These are phyloP conservation scores for Dichetophora obliterata DNA, from an alignment of 2,888 invertebrate genomes.

Conservation along the genomic window DNA sequence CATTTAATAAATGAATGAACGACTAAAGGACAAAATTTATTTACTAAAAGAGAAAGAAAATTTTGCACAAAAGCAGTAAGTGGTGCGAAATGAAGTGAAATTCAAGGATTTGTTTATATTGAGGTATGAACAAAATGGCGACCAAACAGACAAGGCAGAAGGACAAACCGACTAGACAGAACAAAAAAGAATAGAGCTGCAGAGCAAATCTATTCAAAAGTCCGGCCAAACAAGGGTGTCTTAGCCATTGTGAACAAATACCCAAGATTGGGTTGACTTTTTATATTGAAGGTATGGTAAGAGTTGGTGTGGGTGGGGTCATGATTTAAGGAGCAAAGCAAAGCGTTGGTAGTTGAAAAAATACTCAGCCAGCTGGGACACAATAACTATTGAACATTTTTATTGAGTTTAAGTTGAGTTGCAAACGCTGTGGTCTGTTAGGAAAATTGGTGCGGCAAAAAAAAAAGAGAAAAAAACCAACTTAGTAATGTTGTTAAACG, in stretches of 20 bases:
- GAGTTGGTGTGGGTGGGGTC: background rate
- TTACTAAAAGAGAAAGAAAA: background rate
- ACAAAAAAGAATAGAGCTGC: background rate
- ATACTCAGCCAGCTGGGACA: background rate
- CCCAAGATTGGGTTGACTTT: background rate
- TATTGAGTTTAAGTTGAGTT: background rate
- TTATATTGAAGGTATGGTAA: background rate
- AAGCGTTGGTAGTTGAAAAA: background rate
- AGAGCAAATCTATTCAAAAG: background rate
- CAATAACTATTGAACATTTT: background rate
- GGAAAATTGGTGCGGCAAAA: background rate
- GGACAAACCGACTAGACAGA: background rate
- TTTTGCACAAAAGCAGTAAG: conserved; percentile 1
- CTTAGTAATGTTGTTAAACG: no score
- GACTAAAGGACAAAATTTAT: background rate
- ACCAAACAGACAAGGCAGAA: background rate
- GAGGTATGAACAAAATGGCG: background rate
- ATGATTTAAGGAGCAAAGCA: background rate
- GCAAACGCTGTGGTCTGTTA: background rate
- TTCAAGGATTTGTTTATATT: background rate
- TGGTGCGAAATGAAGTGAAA: background rate
- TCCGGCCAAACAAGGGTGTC: background rate
- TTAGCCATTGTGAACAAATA: background rate
- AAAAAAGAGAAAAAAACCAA: background rate
- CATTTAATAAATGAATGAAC: background rate